phyloP scores from a whole-genome alignment of 2,797 vertebrate species.

The Danio choprae region DNA sequence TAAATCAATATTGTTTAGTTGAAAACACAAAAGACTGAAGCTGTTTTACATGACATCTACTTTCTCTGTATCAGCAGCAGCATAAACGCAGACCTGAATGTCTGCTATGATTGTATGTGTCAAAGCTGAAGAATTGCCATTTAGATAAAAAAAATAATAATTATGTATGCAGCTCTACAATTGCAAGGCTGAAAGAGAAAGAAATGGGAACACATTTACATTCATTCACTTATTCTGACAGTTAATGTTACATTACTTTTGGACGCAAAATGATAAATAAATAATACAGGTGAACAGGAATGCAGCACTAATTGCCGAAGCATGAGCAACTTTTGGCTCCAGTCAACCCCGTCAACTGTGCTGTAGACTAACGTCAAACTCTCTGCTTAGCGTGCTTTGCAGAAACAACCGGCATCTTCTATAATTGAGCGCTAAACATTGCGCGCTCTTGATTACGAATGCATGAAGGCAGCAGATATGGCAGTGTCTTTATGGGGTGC shows the following conservation, averaged over 20 bases:
- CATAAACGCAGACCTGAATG: too few relatives aligned
- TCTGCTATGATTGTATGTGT: too few relatives aligned
- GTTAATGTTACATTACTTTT: background rate
- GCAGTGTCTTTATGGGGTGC: background rate
- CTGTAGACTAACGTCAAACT: background rate
- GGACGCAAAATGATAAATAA: background rate
- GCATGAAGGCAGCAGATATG: slow-evolving; percentile 25
- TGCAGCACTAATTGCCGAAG: slow-evolving; percentile 7
- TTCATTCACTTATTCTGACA: background rate
- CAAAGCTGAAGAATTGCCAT: too few relatives aligned
- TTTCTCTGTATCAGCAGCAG: too few relatives aligned
- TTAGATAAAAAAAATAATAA: too few relatives aligned
- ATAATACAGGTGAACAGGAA: slow-evolving; percentile 4
- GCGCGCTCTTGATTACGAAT: slow-evolving; percentile 19
- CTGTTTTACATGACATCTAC: too few relatives aligned
- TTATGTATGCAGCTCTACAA: too few relatives aligned
- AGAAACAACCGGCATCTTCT: background rate
- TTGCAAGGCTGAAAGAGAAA: background rate
- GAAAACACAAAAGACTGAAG: too few relatives aligned
- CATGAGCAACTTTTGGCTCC: background rate
- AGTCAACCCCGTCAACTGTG: background rate
- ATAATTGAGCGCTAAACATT: slow-evolving; percentile 39
- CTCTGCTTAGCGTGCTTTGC: slow-evolving; percentile 6
- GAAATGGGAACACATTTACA: background rate
- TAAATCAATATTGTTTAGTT: too few relatives aligned